Base-by-base conservation (phyloP, 2,888 invertebrate genomes). In the Entomobrya multifasciata region DNA sequence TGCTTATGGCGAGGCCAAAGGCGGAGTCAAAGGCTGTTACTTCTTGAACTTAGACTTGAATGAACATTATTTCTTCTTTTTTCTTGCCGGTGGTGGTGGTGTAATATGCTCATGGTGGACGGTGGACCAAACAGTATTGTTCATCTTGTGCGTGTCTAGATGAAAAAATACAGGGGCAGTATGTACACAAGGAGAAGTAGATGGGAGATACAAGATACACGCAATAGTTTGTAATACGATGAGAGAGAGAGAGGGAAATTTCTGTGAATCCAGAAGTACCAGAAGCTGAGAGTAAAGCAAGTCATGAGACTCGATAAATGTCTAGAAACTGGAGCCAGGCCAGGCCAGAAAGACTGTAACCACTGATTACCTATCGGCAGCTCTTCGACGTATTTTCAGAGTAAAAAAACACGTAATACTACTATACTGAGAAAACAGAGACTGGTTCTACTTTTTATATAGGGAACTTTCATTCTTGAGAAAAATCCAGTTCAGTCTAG, bases 21-120 rank as follows among this genome's bases (percentile, higher is more conserved):
- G 86, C 86, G 86, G 86, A 87, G 86, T 87, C 81, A 87, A 87
- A 87, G 86, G 86, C 76, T 84, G 84, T 77, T 77, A 74, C 74
- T 74, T 74, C 11, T 55, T 70, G n/a, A n/a, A n/a, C n/a, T n/a
- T n/a, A n/a, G n/a, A n/a, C 8, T 36, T 36, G 36, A 8, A 36
- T 36, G 36, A 36, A 36, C 5, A 36, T 36, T 8, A 36, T 36
- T 36, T 36, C 36, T 36, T 36, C 36, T 36, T 60, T 74, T 74
- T 47, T 17, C 15, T n/a, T 74, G 25, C 60, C 74, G 62, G 36
- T 30, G 70, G 72, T 13, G 25, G 49, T 57, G 47, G n/a, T 27
- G 78, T 41, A 8, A 6, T 4, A 11, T 27, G 78, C 41, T 65
- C n/a, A 62, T 65, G 57, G 49, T 30, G 77, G n/a, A n/a, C 36